These are phyloP conservation scores for Lerema accius DNA, from an alignment of 1,140 invertebrate species.

Conservation along the genomic window DNA sequence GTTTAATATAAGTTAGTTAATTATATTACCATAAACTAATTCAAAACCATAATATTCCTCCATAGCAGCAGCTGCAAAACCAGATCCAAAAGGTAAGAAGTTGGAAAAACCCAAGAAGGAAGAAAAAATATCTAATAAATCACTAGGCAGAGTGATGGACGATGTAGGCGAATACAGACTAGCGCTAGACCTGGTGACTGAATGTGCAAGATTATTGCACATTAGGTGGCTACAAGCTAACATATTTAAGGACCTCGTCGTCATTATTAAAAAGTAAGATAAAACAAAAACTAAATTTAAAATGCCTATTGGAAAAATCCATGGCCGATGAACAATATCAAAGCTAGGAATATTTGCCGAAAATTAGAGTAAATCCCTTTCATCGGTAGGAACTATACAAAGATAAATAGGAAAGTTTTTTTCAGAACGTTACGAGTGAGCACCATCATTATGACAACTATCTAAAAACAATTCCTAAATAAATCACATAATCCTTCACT, in stretches of 20 bases:
- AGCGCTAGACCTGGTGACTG: slow-evolving; percentile 54
- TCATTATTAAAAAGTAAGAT: slow-evolving; percentile 56
- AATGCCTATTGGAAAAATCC: too few species aligned
- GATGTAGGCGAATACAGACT: slow-evolving; percentile 58
- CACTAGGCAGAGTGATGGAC: slow-evolving; percentile 43
- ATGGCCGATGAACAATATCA: too few species aligned
- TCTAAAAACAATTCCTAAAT: too few species aligned
- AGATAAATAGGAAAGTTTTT: too few species aligned
- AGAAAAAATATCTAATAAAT: slow-evolving; percentile 45
- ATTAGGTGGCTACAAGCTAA: slow-evolving; percentile 65
- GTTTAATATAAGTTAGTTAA: slow-evolving; percentile 5
- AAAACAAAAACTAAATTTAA: slow-evolving; percentile 12
- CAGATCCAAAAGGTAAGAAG: slow-evolving; percentile 53
- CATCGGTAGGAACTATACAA: too few species aligned
- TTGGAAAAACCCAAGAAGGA: slow-evolving; percentile 48
- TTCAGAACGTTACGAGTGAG: too few species aligned
- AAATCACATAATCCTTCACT: too few species aligned
- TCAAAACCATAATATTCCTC: too few species aligned
- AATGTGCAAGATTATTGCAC: slow-evolving; percentile 60
- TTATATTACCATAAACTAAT: too few species aligned
- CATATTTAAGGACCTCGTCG: slow-evolving; percentile 55
- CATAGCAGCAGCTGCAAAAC: slow-evolving; percentile 32
- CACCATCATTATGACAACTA: too few species aligned
- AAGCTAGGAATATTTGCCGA: too few species aligned
- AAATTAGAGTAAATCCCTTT: too few species aligned